Percentiles rank a stretch among this genome's conserved stretches.
These are phyloP conservation scores for Moxostoma hubbsi DNA, from an alignment of 2,797 vertebrate genomes.

Conservation along the genomic window DNA sequence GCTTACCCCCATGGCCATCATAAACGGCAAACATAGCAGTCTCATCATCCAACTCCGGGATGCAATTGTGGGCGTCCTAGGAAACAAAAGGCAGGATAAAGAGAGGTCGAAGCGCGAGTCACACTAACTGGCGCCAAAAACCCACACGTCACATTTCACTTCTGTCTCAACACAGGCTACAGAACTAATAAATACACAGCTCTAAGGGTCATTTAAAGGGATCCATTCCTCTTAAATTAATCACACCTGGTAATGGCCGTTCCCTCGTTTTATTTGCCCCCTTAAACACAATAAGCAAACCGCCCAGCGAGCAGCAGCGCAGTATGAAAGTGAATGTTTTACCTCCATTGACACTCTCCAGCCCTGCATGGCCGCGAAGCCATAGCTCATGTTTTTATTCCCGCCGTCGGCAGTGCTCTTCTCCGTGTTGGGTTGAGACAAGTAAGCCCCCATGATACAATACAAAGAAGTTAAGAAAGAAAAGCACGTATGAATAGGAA, in stretches of 20 bases:
- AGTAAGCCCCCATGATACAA: constrained; percentile 90
- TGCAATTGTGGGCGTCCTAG: constrained; percentile 98
- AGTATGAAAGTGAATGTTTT: constrained; percentile 58
- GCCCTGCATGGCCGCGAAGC: constrained; percentile 93
- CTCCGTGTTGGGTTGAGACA: constrained; percentile 93
- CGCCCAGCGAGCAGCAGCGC: too few species aligned
- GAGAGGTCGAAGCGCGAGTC: not conserved
- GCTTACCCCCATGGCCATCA: constrained; percentile 96
- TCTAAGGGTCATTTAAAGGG: not conserved
- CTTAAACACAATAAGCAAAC: too few species aligned
- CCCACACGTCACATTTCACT: not conserved
- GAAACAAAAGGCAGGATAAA: constrained; percentile 5
- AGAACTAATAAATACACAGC: not conserved
- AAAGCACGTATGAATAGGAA: constrained; percentile 5
- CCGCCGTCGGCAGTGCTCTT: constrained; percentile 90
- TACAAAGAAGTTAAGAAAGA: not conserved
- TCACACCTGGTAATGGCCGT: too few species aligned
- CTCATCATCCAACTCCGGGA: constrained; percentile 91
- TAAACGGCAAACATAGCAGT: constrained; percentile 98
- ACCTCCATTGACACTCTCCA: constrained; percentile 98
- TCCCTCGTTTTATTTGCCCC: too few species aligned
- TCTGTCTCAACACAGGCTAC: not conserved
- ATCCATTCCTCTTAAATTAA: too few species aligned
- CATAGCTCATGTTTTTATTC: constrained; percentile 81
- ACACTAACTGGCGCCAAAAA: constrained; percentile 21